Percentiles rank a stretch among this genome's conserved stretches.
Evolutionary conservation across 1,140 invertebrate genomes (phyloP).

Genomic region (Diachasma alloeum): DNA sequence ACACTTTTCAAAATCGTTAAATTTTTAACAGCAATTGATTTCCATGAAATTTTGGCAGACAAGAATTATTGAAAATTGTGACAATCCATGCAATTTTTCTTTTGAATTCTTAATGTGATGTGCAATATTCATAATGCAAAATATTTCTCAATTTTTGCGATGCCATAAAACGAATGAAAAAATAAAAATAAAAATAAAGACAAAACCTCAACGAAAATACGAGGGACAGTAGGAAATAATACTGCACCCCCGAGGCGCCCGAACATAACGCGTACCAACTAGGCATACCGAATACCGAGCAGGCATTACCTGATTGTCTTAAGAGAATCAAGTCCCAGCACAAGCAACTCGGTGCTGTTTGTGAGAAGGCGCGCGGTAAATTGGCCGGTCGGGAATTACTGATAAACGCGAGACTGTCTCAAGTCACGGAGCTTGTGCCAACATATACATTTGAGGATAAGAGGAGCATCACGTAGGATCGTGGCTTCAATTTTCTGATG

Average conservation of each 20-base stretch:
- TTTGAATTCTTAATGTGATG: too few species aligned
- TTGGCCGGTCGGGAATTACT: slow-evolving; percentile 46
- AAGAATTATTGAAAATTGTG: too few species aligned
- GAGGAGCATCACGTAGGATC: slow-evolving; percentile 31
- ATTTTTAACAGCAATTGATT: too few species aligned
- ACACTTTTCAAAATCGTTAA: too few species aligned
- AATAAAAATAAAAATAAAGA: not conserved
- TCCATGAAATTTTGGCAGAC: too few species aligned
- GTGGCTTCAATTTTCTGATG: slow-evolving; percentile 29
- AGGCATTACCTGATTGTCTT: slow-evolving; percentile 65
- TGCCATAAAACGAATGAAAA: too few species aligned
- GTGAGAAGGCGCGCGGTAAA: slow-evolving; percentile 43
- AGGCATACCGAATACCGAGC: slow-evolving; percentile 64
- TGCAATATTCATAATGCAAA: too few species aligned
- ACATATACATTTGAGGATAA: not conserved
- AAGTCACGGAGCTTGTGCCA: slow-evolving; percentile 17
- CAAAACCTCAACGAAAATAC: not conserved
- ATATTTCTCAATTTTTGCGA: too few species aligned
- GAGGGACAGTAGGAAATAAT: slow-evolving; percentile 26
- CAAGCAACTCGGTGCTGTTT: slow-evolving; percentile 7
- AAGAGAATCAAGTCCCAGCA: not conserved
- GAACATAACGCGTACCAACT: slow-evolving; percentile 36
- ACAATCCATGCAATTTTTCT: too few species aligned
- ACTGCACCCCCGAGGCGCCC: slow-evolving; percentile 54
- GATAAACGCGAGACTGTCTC: slow-evolving; percentile 40